Conservation (phyloP, 2,888 invertebrate genomes). For the Cecidostiba fungosa region DNA sequence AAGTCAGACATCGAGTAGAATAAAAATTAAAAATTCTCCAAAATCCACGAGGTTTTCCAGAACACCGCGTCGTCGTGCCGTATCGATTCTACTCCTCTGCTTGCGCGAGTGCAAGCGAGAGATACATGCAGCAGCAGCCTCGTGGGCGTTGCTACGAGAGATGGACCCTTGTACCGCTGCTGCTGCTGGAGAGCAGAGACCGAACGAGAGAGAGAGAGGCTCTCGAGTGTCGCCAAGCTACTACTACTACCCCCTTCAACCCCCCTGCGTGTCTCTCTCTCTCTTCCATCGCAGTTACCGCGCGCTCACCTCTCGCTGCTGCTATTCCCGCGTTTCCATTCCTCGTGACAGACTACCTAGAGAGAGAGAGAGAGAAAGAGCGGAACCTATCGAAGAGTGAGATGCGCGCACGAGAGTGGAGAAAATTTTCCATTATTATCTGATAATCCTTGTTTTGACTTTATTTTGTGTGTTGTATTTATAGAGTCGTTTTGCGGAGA, state of each 20-base stretch:
- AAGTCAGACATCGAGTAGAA: neutral
- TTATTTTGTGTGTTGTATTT: neutral
- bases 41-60: constrained; percentile 75
- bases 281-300: constrained; percentile 25
- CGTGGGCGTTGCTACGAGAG: constrained; percentile 81
- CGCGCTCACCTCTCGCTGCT: constrained; percentile 28
- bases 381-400: constrained; percentile 42
- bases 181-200: constrained; percentile 53
- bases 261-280: neutral
- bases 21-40: constrained; percentile 57
- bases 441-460: constrained; percentile 51
- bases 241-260: constrained; percentile 69
- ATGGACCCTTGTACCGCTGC: constrained; percentile 79
- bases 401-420: constrained; percentile 26
- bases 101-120: constrained; percentile 57
- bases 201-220: constrained; percentile 66
- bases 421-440: constrained; percentile 60
- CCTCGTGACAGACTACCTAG: constrained; percentile 18
- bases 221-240: constrained; percentile 80
- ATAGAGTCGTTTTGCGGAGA: neutral
- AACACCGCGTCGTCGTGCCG: constrained; percentile 73
- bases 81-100: constrained; percentile 53
- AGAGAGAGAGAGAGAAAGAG: neutral
- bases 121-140: constrained; percentile 68
- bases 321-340: constrained; percentile 38